Conservation (phyloP, 1,140 invertebrate genomes). For the Bradynema listronoti region DNA sequence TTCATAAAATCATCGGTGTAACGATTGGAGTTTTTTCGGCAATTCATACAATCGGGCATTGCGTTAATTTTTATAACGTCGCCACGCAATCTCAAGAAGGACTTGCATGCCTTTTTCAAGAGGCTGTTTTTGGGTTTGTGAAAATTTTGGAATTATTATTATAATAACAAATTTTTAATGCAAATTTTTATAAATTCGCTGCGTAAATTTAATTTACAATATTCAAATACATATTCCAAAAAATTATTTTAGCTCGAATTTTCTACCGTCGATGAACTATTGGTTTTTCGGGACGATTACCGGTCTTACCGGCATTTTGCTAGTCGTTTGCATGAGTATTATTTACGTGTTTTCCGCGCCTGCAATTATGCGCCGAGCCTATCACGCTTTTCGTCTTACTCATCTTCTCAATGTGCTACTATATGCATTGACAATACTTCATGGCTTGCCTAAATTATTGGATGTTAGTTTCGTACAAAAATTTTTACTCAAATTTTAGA, state of each 20-base stretch:
- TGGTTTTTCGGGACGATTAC: constrained; percentile 58
- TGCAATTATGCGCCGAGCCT: constrained; percentile 81
- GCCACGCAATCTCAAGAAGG: constrained; percentile 91
- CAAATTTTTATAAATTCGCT: too few relatives aligned
- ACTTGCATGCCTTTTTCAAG: constrained; percentile 84
- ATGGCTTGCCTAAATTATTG: constrained; percentile 85
- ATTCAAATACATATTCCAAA: too few relatives aligned
- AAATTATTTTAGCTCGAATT: constrained; percentile 57
- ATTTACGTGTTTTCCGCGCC: constrained; percentile 81
- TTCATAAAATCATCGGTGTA: constrained; percentile 95
- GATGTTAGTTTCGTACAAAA: constrained; percentile 64
- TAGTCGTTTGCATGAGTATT: constrained; percentile 77
- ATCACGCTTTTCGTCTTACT: constrained; percentile 94
- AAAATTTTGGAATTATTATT: background rate
- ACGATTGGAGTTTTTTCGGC: constrained; percentile 82
- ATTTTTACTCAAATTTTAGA: constrained; percentile 9
- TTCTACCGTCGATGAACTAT: constrained; percentile 56
- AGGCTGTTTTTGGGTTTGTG: constrained; percentile 77
- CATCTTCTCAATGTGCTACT: constrained; percentile 84
- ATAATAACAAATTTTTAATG: too few relatives aligned
- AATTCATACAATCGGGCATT: constrained; percentile 80
- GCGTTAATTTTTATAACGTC: constrained; percentile 97
- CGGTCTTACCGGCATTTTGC: constrained; percentile 85
- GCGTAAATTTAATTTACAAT: too few relatives aligned
- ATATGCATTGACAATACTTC: constrained; percentile 81